A percentile compares a stretch with the other conserved stretches of the same genome.
These are phyloP conservation scores for Anolis sagrei DNA, from an alignment of 2,113 vertebrate species.

Conservation along the genomic window DNA sequence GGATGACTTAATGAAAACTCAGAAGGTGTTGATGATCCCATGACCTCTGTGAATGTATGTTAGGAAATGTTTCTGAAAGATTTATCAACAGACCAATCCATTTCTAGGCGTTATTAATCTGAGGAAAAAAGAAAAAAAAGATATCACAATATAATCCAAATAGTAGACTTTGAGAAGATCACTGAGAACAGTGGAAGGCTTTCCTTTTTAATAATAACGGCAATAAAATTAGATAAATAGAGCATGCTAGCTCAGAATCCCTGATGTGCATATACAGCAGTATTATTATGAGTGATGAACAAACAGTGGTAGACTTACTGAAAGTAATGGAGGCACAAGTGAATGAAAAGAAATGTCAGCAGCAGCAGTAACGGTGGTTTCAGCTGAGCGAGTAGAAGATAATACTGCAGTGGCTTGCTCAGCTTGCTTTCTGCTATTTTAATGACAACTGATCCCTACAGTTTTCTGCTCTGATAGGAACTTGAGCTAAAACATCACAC, in stretches of 20 bases:
- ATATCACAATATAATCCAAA: slow-evolving; percentile 42
- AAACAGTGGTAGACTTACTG: slow-evolving; percentile 38
- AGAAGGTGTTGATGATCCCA: not conserved
- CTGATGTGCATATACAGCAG: slow-evolving; percentile 30
- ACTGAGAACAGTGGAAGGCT: not conserved
- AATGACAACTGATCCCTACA: slow-evolving; percentile 53
- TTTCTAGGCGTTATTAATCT: slow-evolving; percentile 38
- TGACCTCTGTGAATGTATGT: not conserved
- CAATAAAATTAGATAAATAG: slow-evolving; percentile 35
- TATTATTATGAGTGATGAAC: slow-evolving; percentile 31
- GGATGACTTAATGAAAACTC: slow-evolving; percentile 19
- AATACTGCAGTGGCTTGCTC: slow-evolving; percentile 50
- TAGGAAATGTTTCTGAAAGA: slow-evolving; percentile 32
- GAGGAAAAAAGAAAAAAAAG: not conserved
- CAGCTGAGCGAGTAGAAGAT: slow-evolving; percentile 46
- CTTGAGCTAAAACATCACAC: slow-evolving; percentile 24
- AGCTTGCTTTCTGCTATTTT: slow-evolving; percentile 62
- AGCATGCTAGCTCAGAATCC: slow-evolving; percentile 48
- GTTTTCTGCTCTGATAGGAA: slow-evolving; percentile 49
- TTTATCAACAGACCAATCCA: not conserved
- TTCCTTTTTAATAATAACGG: slow-evolving; percentile 11
- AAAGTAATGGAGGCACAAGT: slow-evolving; percentile 42
- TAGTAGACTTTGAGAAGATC: not conserved
- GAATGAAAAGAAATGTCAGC: slow-evolving; percentile 56
- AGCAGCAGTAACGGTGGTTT: slow-evolving; percentile 42